Percentiles rank a stretch among this genome's conserved stretches.
Evolutionary conservation across 1,140 invertebrate species (phyloP).

Genomic region (Drosophila saltans): DNA sequence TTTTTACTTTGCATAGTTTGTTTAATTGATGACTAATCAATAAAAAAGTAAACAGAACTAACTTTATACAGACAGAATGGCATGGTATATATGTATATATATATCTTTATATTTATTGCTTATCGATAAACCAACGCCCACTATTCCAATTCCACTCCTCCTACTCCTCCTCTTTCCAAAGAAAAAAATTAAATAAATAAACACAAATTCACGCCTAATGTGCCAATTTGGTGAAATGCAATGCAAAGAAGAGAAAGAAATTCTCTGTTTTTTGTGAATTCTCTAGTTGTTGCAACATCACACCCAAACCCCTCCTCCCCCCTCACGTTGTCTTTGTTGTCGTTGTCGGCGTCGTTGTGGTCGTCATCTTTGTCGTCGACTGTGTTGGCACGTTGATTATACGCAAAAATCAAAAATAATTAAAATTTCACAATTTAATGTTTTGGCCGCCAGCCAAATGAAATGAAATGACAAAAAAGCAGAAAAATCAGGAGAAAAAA

Average conservation of each 20-base stretch:
- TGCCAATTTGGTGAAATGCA: slow-evolving; percentile 76
- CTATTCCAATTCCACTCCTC: neutral
- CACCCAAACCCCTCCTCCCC: neutral
- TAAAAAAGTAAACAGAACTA: slow-evolving; percentile 37
- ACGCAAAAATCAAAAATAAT: slow-evolving; percentile 83
- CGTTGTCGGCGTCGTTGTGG: slow-evolving; percentile 44
- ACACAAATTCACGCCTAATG: slow-evolving; percentile 64
- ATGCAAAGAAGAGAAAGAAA: slow-evolving; percentile 61
- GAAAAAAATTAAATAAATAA: neutral
- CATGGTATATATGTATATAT: neutral
- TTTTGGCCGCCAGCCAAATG: slow-evolving; percentile 68
- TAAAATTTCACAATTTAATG: slow-evolving; percentile 82
- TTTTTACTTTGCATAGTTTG: slow-evolving; percentile 32
- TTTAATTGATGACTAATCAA: slow-evolving; percentile 77
- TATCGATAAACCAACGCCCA: slow-evolving; percentile 21
- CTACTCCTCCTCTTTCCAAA: slow-evolving; percentile 24
- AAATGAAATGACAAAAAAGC: slow-evolving; percentile 43
- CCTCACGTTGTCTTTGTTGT: neutral
- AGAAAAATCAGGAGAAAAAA: slow-evolving; percentile 11
- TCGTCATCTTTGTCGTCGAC: slow-evolving; percentile 5
- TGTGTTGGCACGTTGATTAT: slow-evolving; percentile 78
- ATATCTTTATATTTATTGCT: neutral
- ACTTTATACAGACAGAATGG: slow-evolving; percentile 12
- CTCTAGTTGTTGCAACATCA: too few relatives aligned
- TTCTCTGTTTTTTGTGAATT: slow-evolving; percentile 26